Evolutionary conservation across 2,797 vertebrate genomes (phyloP).

Genomic region (Argentina silus): DNA sequence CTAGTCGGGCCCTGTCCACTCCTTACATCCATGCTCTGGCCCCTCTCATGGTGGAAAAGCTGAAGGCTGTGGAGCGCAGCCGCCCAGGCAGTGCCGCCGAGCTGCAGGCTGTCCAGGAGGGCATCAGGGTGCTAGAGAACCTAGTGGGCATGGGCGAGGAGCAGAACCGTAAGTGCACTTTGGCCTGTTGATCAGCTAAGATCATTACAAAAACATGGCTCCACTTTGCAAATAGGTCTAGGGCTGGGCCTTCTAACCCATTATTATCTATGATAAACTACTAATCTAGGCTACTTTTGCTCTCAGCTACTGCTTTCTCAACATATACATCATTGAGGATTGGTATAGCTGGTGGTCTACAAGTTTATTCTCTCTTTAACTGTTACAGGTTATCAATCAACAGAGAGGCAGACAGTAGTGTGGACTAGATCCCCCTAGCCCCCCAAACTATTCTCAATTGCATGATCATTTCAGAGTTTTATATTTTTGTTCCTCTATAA

Average conservation of each 20-base stretch:
- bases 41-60: slow-evolving; percentile 93
- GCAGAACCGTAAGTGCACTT: slow-evolving; percentile 88
- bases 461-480: neutral
- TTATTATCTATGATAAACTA: no score
- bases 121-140: slow-evolving; percentile 93
- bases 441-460: neutral
- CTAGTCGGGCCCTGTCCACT: slow-evolving; percentile 89
- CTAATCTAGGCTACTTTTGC: no score
- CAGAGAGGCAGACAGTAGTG: no score
- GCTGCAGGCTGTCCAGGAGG: slow-evolving; percentile 94
- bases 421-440: no score
- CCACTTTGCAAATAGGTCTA: no score
- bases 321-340: no score
- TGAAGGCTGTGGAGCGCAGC: slow-evolving; percentile 89
- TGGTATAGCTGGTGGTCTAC: no score
- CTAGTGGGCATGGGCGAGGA: slow-evolving; percentile 94
- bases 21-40: slow-evolving; percentile 96
- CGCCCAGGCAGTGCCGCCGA: slow-evolving; percentile 83
- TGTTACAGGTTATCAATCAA: no score
- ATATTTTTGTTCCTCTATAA: slow-evolving; percentile 28
- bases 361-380: no score
- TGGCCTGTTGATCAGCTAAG: neutral
- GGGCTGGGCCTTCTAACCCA: no score
- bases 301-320: no score
- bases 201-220: no score